A percentile compares a stretch with the other conserved stretches of the same genome.
Evolutionary conservation across 2,888 invertebrate species (phyloP).

Genomic region (Conistra vaccinii): DNA sequence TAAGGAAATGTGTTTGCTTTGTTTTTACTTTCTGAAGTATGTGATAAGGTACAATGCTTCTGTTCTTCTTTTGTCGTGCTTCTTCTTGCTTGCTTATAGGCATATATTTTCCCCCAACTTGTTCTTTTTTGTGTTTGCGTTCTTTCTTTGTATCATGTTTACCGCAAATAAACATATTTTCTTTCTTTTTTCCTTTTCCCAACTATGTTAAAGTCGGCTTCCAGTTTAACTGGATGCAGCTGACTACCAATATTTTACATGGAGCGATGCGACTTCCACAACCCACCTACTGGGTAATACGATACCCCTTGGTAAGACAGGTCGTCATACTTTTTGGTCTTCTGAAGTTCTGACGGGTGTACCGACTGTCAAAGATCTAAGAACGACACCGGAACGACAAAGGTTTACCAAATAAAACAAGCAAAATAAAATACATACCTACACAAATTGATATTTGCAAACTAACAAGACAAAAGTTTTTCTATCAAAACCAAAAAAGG

Average conservation of each 20-base stretch:
- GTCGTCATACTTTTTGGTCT: not conserved
- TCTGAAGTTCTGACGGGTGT: no score
- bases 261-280: no score
- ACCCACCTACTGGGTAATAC: not conserved
- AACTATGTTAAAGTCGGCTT: no score
- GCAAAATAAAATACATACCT: not conserved
- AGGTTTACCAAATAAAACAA: not conserved
- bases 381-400: not conserved
- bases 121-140: no score
- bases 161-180: no score
- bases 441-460: not conserved
- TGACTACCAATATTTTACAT: no score
- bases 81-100: no score
- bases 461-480: not conserved
- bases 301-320: not conserved
- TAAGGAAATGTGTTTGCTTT: not conserved
- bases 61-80: not conserved
- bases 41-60: not conserved
- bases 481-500: conserved; percentile 8
- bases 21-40: not conserved
- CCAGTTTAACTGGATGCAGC: no score
- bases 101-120: no score
- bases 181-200: no score
- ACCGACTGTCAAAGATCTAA: not conserved
- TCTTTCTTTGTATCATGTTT: no score